phyloP scores from a whole-genome alignment of 2,113 vertebrate species.

The Telmatochromis brachygnathus region DNA sequence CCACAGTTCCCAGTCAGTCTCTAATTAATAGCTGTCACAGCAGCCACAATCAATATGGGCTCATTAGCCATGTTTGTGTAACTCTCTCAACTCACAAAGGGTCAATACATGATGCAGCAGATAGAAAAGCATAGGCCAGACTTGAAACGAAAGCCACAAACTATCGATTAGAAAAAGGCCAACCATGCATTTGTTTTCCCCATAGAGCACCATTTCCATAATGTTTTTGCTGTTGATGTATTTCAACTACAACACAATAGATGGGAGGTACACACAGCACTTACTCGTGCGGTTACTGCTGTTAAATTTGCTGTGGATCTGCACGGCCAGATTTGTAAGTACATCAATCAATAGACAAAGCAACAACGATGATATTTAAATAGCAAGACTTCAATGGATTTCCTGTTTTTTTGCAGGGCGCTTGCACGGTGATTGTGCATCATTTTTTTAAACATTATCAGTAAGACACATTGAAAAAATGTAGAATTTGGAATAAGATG shows the following conservation, averaged over 20 bases:
- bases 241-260: slow-evolving; percentile 40
- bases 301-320: not conserved
- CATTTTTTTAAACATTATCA: not conserved
- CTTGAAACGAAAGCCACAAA: slow-evolving; percentile 43
- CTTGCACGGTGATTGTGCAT: not conserved
- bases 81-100: slow-evolving; percentile 22
- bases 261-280: slow-evolving; percentile 9
- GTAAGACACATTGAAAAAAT: not conserved
- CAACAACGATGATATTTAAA: not conserved
- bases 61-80: slow-evolving; percentile 65
- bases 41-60: slow-evolving; percentile 64
- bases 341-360: slow-evolving; percentile 12
- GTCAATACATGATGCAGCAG: slow-evolving; percentile 33
- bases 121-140: slow-evolving; percentile 36
- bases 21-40: slow-evolving; percentile 70
- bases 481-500: not conserved
- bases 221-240: slow-evolving; percentile 42
- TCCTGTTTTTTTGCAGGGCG: accelerated
- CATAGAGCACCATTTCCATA: slow-evolving; percentile 32
- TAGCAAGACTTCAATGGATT: not conserved
- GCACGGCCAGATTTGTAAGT: slow-evolving; percentile 17
- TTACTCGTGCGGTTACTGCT: slow-evolving; percentile 19
- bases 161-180: slow-evolving; percentile 23
- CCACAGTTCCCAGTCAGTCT: slow-evolving; percentile 36
- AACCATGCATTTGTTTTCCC: slow-evolving; percentile 20